Percentiles rank a stretch among this genome's conserved stretches.
phyloP scores from a whole-genome alignment of 2,888 invertebrate species.

The Dione vanillae region DNA sequence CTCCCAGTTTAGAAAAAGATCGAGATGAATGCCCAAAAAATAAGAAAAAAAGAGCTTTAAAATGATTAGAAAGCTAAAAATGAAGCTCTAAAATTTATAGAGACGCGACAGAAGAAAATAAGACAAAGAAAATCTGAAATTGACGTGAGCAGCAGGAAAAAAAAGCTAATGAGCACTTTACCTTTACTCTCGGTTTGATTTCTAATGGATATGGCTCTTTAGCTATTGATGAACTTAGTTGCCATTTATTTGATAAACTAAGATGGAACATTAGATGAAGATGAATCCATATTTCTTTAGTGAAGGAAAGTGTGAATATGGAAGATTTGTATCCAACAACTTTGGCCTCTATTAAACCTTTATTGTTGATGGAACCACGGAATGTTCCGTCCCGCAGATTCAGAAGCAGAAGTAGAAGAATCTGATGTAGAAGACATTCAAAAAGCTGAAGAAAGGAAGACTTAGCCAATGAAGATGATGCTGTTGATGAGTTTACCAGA shows the following conservation, averaged over 20 bases:
- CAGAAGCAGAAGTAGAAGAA: slow-evolving; percentile 58
- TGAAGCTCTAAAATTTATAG: slow-evolving; percentile 91
- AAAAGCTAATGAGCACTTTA: slow-evolving; percentile 90
- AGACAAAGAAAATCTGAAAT: slow-evolving; percentile 83
- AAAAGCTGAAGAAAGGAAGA: slow-evolving; percentile 90
- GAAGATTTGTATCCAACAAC: slow-evolving; percentile 87
- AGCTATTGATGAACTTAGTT: slow-evolving; percentile 87
- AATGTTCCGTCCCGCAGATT: slow-evolving; percentile 84
- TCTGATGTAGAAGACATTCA: slow-evolving; percentile 61
- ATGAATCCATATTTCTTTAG: slow-evolving; percentile 93
- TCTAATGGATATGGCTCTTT: slow-evolving; percentile 91
- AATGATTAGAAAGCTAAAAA: slow-evolving; percentile 88
- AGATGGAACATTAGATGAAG: slow-evolving; percentile 93
- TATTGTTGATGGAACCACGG: slow-evolving; percentile 91
- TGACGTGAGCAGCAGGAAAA: slow-evolving; percentile 82
- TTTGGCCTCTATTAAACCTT: slow-evolving; percentile 92
- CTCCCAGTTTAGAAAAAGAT: slow-evolving; percentile 88
- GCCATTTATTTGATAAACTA: slow-evolving; percentile 94
- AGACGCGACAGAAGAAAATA: slow-evolving; percentile 86
- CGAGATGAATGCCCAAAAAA: slow-evolving; percentile 90
- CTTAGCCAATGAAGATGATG: slow-evolving; percentile 73
- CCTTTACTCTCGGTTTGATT: slow-evolving; percentile 91
- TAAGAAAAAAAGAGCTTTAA: slow-evolving; percentile 90
- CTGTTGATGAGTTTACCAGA: slow-evolving; percentile 76
- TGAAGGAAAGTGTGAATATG: slow-evolving; percentile 87